Evolutionary conservation across 2,113 vertebrate genomes (phyloP), one percentile per base, ranked within the genome.

Genomic region (Himantopus leucocephalus): DNA sequence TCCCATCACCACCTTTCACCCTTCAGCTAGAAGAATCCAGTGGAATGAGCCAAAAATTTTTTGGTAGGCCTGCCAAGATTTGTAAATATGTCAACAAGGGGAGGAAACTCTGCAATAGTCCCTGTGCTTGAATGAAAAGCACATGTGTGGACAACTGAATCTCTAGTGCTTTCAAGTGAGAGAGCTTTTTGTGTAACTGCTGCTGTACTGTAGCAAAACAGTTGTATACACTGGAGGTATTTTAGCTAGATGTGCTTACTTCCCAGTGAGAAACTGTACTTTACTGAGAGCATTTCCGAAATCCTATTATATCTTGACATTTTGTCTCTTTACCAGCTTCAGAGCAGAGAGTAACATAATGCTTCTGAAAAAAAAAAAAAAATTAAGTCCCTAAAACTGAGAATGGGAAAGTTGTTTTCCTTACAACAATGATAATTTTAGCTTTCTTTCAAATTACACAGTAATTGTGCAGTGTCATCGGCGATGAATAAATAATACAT

Each of bases 21-120:
- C 60, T 89, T 81, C 53, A 90, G 80, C 80, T 75, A 48, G 29
- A 92, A 81, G 24, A 94, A 82, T 82, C 27, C 55, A 47, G 24
- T 12, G 30, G 16, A 35, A 78, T 17, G 35, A 88, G 82, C 72
- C 94, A 94, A 93, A 85, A 56, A 1, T 0, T 1, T 67, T 83
- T 92, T 79, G 37, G 32, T 87, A 79, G 53, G 89, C 27, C 41
- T 94, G 89, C 92, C 91, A 92, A 89, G n/a, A 55, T 95, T 76
- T 90, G 48, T 75, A 92, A 95, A 94, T 85, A 90, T 70, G 34
- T 96, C 86, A 92, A 52, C 60, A 63, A 79, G 73, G 32, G 82
- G 58, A 94, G 32, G 76, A 82, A 94, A 89, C 56, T 41, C 35
- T 71, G 34, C 5, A 3, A 86, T 45, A 92, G 86, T 59, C 14